These are phyloP conservation scores for Mycetomoellerius zeteki DNA, from an alignment of 1,140 invertebrate species.

Conservation along the genomic window DNA sequence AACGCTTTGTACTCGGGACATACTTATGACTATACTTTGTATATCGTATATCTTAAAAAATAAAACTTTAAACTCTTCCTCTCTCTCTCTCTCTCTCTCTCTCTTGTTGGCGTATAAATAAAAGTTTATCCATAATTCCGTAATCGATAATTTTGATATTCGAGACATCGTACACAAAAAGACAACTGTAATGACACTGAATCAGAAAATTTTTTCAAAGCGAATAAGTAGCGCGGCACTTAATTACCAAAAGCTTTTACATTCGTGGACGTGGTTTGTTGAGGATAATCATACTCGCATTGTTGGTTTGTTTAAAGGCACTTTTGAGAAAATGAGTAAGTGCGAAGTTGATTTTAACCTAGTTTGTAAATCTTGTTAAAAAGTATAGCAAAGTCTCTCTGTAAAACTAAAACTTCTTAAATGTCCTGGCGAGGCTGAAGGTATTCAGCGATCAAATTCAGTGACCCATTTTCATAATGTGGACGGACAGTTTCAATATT, in stretches of 20 bases:
- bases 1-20: too few relatives aligned
- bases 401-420: slow-evolving; percentile 64
- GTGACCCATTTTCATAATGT: slow-evolving; percentile 61
- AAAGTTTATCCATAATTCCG: neutral
- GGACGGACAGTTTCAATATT: slow-evolving; percentile 36
- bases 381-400: slow-evolving; percentile 40
- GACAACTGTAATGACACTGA: neutral
- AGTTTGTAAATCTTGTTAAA: slow-evolving; percentile 66
- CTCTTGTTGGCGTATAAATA: neutral
- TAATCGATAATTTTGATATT: neutral
- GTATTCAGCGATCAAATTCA: slow-evolving; percentile 55
- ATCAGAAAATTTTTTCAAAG: slow-evolving; percentile 8
- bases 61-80: neutral
- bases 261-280: neutral
- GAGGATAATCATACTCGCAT: slow-evolving; percentile 17
- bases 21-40: neutral
- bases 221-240: neutral
- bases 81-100: too few relatives aligned
- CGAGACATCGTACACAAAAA: neutral
- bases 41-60: neutral
- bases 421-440: slow-evolving; percentile 30
- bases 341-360: slow-evolving; percentile 58
- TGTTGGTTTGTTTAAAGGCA: slow-evolving; percentile 23
- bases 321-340: slow-evolving; percentile 48
- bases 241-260: slow-evolving; percentile 14